phyloP scores from a whole-genome alignment of 2,113 vertebrate species.

The Ursus arctos region DNA sequence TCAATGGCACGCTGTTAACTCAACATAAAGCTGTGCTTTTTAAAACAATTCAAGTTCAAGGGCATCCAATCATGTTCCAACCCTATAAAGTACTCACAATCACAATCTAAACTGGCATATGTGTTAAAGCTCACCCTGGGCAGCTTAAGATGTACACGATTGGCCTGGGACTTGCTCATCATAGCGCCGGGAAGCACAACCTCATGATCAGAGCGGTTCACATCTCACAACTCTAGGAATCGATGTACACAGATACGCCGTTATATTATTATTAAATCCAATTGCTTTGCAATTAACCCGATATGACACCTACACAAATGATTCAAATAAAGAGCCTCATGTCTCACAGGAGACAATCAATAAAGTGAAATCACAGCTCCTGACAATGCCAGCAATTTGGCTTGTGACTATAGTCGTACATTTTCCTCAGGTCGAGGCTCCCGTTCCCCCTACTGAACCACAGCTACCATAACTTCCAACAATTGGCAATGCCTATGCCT shows the following conservation, averaged over 20 bases:
- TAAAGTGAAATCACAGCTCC: constrained; percentile 82
- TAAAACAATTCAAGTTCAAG: constrained; percentile 85
- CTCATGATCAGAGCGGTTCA: constrained; percentile 66
- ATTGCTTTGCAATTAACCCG: constrained; percentile 87
- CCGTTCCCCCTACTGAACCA: constrained; percentile 72
- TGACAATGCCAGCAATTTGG: constrained; percentile 79
- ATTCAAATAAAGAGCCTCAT: constrained; percentile 86
- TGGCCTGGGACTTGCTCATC: constrained; percentile 76
- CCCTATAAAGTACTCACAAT: constrained; percentile 79
- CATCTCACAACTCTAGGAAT: constrained; percentile 76
- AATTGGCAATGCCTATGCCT: constrained; percentile 63
- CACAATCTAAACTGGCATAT: constrained; percentile 80
- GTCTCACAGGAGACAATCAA: constrained; percentile 81
- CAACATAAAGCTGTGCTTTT: constrained; percentile 83
- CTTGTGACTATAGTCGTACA: constrained; percentile 69
- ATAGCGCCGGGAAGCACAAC: constrained; percentile 2
- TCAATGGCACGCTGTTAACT: constrained; percentile 81
- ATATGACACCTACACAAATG: constrained; percentile 80
- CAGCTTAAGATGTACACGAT: constrained; percentile 79
- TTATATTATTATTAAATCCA: constrained; percentile 84
- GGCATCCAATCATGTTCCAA: constrained; percentile 74
- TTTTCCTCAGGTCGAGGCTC: constrained; percentile 76
- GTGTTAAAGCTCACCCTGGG: constrained; percentile 76
- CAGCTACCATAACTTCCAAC: constrained; percentile 61
- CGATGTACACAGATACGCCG: constrained; percentile 72